These are phyloP conservation scores for Netelia melanura DNA, from an alignment of 2,888 invertebrate species.

Conservation along the genomic window DNA sequence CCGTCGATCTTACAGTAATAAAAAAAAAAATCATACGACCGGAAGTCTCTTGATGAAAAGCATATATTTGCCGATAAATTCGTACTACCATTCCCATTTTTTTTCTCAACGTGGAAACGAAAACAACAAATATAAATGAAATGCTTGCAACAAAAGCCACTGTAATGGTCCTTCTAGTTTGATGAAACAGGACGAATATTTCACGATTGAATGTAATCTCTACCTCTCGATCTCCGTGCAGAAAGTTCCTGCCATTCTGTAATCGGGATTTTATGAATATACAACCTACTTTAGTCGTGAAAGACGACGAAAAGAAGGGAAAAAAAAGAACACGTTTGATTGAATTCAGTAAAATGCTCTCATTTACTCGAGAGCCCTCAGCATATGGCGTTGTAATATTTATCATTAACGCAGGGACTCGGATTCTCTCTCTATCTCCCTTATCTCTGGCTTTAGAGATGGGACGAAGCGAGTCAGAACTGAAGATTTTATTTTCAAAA, in stretches of 20 bases:
- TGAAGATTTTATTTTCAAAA: not conserved
- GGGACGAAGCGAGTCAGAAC: not conserved
- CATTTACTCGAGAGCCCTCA: conserved; percentile 25
- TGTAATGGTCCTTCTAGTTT: not conserved
- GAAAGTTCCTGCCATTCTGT: conserved; percentile 21
- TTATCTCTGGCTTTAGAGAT: not conserved
- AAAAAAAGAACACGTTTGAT: conserved; percentile 32
- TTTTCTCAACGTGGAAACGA: not conserved
- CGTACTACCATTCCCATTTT: not conserved
- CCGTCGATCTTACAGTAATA: not conserved
- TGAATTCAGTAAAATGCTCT: conserved; percentile 25
- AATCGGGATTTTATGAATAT: not conserved
- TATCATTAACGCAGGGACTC: conserved; percentile 37
- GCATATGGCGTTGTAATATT: conserved; percentile 30
- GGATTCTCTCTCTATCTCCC: not conserved
- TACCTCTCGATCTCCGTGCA: conserved; percentile 8
- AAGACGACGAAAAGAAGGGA: conserved; percentile 19
- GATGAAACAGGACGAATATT: conserved; percentile 25
- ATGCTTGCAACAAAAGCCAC: conserved; percentile 23
- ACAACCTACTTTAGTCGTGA: conserved; percentile 15
- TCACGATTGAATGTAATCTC: conserved; percentile 43
- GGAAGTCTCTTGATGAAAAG: not conserved
- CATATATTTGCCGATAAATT: not conserved
- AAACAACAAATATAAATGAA: not conserved
- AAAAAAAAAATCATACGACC: not conserved